These are phyloP conservation scores for Drosophila jambulina DNA, from an alignment of 1,140 invertebrate species.

Conservation along the genomic window DNA sequence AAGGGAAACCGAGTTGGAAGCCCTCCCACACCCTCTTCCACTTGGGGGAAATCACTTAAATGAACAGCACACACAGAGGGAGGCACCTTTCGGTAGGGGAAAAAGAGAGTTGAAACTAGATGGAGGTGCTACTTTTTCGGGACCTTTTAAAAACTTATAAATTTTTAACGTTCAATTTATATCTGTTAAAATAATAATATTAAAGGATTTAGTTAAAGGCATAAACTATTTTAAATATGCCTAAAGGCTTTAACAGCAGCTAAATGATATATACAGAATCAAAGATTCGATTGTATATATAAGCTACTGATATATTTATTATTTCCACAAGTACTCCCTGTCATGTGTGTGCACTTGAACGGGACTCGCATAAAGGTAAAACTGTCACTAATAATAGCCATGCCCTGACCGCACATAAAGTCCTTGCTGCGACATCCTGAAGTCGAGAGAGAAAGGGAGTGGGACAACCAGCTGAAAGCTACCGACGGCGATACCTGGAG, in stretches of 20 bases:
- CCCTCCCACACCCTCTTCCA: slow-evolving; percentile 13
- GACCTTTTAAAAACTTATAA: background rate
- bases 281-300: background rate
- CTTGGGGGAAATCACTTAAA: slow-evolving; percentile 72
- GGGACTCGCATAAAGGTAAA: slow-evolving; percentile 72
- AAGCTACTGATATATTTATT: background rate
- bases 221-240: background rate
- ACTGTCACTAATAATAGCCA: slow-evolving; percentile 80
- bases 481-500: background rate
- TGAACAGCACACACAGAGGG: slow-evolving; percentile 16
- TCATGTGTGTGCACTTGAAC: slow-evolving; percentile 49
- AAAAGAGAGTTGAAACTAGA: background rate
- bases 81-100: background rate
- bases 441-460: slow-evolving; percentile 12
- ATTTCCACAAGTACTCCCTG: slow-evolving; percentile 5
- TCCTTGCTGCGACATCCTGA: slow-evolving; percentile 42
- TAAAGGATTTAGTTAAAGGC: too few relatives aligned
- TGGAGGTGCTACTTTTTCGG: background rate
- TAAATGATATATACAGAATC: background rate
- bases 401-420: slow-evolving; percentile 74
- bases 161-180: too few relatives aligned
- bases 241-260: background rate
- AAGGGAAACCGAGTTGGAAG: slow-evolving; percentile 2
- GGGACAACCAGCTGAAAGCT: slow-evolving; percentile 5
- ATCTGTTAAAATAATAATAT: too few relatives aligned